Base-by-base conservation (phyloP, 2,113 vertebrate genomes). In the Oreochromis aureus region DNA sequence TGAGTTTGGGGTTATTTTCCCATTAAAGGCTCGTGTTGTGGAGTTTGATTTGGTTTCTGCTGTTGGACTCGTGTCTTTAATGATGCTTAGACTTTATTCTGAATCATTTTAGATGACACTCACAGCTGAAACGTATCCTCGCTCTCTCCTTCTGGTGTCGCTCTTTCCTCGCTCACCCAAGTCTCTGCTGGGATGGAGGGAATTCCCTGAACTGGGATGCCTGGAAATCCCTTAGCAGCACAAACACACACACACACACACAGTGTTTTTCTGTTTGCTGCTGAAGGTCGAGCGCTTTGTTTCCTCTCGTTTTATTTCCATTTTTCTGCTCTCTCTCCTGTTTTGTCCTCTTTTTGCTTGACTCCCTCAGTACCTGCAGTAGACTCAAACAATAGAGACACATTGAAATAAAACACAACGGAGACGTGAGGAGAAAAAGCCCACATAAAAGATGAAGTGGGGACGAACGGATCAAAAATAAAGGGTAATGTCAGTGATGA, bases 161-260 rank as follows among this genome's bases (percentile, higher is more conserved):
- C 93, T 93, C 85, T 88, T 46, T 15, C 18, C 86, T 84, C 36
- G 48, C 82, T 73, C 12, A 6, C 55, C 12, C n/a, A 0, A 6
- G 32, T 22, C 87, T 80, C 91, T 93, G 90, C 84, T 94, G 91
- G 91, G 93, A 91, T n/a, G n/a, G 82, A 86, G 86, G 88, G 86
- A 89, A 92, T 91, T 91, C 92, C 92, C 92, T 48, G 73, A 91
- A 78, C 91, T 85, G 89, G 91, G 89, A 92, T 82, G 46, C 39
- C 30, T 88, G 86, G 88, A 92, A 90, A 69, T 92, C 92, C 91
- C 92, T 87, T 58, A 54, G 66, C 86, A 85, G 30, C 82, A 55
- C 78, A 80, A 39, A 59, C 71, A 32, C 69, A 19, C 27, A 2
- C 48, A 5, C 63, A 71, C 59, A 69, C 44, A 82, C 44, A 66